Conservation (phyloP, 37 sponge, comb jelly and placozoan genomes). For the Amphimedon queenslandica region DNA sequence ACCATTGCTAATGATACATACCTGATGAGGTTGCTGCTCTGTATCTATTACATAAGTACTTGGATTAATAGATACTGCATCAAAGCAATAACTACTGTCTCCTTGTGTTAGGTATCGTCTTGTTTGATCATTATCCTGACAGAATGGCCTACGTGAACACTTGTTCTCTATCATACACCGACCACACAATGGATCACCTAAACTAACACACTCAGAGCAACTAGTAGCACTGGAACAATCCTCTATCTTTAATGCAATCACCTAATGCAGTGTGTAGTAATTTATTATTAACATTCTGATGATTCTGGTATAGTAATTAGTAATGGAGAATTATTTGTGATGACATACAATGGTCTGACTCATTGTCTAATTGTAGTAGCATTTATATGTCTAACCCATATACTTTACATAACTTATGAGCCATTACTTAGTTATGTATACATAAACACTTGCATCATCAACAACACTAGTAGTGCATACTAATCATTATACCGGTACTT, state of each 20-base stretch:
- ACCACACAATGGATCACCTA: constrained; percentile 78
- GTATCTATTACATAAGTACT: not conserved
- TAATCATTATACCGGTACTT: too few relatives aligned
- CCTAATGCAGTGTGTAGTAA: too few relatives aligned
- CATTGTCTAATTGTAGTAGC: too few relatives aligned
- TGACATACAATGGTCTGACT: too few relatives aligned
- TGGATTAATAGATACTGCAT: constrained; percentile 12
- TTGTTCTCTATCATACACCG: constrained; percentile 88
- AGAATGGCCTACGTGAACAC: constrained; percentile 69
- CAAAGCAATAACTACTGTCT: constrained; percentile 4
- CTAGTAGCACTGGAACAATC: constrained; percentile 34
- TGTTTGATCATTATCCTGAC: constrained; percentile 43
- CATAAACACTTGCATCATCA: not conserved
- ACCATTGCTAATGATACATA: not conserved
- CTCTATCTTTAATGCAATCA: constrained; percentile 38
- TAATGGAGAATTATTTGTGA: too few relatives aligned
- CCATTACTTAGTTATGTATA: too few relatives aligned
- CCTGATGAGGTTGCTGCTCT: not conserved
- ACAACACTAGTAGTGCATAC: too few relatives aligned
- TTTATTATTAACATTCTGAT: too few relatives aligned
- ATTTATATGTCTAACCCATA: too few relatives aligned
- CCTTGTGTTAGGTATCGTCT: constrained; percentile 23
- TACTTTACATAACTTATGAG: too few relatives aligned
- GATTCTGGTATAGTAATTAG: too few relatives aligned
- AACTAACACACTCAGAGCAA: constrained; percentile 36